Base-by-base conservation (phyloP, 2,888 invertebrate species). In the Hanleya hanleyi region DNA sequence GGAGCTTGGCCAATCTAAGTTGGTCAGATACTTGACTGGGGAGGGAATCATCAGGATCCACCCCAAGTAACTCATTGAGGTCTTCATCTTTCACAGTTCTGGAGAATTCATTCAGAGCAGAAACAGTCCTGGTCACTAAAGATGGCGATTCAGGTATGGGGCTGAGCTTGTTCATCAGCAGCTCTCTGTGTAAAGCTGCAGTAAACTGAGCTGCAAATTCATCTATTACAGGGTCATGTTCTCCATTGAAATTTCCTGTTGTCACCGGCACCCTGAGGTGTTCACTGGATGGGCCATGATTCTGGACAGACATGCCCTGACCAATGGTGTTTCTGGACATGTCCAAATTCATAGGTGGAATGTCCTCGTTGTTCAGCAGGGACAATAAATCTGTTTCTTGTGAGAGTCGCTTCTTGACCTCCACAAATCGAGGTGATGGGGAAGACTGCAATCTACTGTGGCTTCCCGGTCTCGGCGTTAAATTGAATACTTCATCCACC, bases 311-410 rank as follows among this genome's bases (percentile, higher is more conserved):
- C n/a, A n/a, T n/a, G n/a, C n/a, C n/a, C n/a, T n/a, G n/a, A n/a
- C n/a, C 12, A 26, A 57, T 57, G 57, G 57, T 57, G 57, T 57
- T 57, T 29, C 57, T 57, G 57, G 57, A 57, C 78, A 84, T 79
- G 65, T 86, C 85, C 12, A 85, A 72, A 73, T 86, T 85, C 84
- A 85, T 85, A 1, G 83, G 84, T 57, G 82, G 81, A 71, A 80
- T 84, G 0, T 83, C 83, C 75, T 86, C 85, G 77, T 83, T 74
- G 35, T 77, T 77, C 68, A 81, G 75, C 12, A 70, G 70, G 3
- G 83, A 82, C 7, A 82, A 69, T 32, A 47, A n/a, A 26, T 22
- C 22, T 22, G 12, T 1, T 32, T 57, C 3, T 32, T 57, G 29
- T 29, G 57, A 3, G 29, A 15, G 22, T 12, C 18, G 9, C 18